Evolutionary conservation across 2,888 invertebrate genomes (phyloP).

Genomic region (Nemurella pictetii): DNA sequence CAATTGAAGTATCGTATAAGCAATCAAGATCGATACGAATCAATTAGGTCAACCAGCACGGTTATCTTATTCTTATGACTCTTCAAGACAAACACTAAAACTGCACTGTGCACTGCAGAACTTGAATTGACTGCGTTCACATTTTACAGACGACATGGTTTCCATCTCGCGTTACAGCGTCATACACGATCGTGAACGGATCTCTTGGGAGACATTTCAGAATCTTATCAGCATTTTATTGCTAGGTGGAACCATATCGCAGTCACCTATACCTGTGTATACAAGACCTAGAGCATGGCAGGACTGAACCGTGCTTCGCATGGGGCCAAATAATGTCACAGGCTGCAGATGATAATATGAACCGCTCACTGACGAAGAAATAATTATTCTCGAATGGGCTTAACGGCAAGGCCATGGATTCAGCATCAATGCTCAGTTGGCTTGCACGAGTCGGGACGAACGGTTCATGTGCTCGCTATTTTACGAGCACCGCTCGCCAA

Average conservation of each 20-base stretch:
- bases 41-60: background rate
- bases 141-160: background rate
- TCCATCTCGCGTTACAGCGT: background rate
- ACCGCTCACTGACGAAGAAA: background rate
- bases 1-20: background rate
- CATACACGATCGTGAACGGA: background rate
- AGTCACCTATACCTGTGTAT: background rate
- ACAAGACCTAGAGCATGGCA: no score
- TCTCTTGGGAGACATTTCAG: background rate
- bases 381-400: background rate
- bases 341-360: no score
- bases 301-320: no score
- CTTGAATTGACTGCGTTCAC: background rate
- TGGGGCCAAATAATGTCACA: no score
- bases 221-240: background rate
- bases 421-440: background rate
- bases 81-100: background rate
- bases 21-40: background rate
- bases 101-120: background rate
- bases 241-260: background rate
- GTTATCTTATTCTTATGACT: background rate
- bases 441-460: background rate
- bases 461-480: background rate
- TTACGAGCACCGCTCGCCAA: background rate
- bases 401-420: background rate